Percentiles rank a stretch among this genome's conserved stretches.
Conservation (phyloP, 2,113 vertebrate genomes). For the Tetrax tetrax region DNA sequence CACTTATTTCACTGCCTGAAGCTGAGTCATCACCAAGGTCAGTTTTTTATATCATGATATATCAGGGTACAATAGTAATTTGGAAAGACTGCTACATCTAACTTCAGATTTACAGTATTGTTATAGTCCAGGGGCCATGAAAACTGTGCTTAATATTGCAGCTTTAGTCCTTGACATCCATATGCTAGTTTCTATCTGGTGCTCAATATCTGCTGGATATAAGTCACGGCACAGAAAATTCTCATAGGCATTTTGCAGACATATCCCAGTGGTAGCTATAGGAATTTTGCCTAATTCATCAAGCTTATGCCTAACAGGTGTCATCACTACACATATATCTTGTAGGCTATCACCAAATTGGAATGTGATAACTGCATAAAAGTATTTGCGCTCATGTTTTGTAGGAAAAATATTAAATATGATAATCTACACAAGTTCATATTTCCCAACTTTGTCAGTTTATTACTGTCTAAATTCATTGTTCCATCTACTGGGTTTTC, state of each 20-base stretch:
- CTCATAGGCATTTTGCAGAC: neutral
- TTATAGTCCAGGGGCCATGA: neutral
- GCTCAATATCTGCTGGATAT: neutral
- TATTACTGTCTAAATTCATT: neutral
- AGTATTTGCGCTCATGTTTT: neutral
- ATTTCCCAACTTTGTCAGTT: neutral
- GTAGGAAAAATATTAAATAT: neutral
- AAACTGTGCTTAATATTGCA: neutral
- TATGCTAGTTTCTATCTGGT: neutral
- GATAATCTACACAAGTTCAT: neutral
- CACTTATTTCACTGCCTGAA: neutral
- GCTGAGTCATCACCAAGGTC: neutral
- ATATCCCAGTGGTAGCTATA: neutral
- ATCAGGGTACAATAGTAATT: neutral
- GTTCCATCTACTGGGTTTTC: neutral
- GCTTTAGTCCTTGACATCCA: neutral
- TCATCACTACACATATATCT: neutral
- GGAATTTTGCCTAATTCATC: neutral
- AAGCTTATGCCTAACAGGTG: neutral
- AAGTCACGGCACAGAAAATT: neutral
- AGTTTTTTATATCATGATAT: neutral
- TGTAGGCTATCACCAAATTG: neutral
- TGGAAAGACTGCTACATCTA: neutral
- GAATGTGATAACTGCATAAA: neutral
- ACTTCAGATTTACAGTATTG: neutral